Conservation (phyloP, 2,888 invertebrate species). For the Melieria omissa region DNA sequence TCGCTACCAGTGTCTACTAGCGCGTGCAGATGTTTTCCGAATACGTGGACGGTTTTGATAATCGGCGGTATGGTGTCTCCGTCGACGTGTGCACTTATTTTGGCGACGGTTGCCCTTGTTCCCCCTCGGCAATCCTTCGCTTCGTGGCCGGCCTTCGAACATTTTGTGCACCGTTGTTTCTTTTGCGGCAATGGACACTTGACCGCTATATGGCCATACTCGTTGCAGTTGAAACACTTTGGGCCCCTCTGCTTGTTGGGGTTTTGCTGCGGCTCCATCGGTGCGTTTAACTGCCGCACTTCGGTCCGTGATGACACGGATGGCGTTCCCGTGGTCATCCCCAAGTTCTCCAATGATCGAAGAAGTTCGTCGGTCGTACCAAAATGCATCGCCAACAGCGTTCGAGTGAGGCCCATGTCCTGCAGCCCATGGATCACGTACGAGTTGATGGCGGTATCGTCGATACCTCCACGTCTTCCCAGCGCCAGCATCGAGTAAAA, state of each 20-base stretch:
- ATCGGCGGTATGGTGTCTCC: neutral
- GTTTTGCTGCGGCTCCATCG: no score
- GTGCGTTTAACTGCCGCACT: no score
- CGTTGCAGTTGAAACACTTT: slow-evolving; percentile 8
- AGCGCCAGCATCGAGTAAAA: neutral
- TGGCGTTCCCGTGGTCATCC: neutral
- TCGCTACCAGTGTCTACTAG: no score
- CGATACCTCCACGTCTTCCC: neutral
- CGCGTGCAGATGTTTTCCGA: no score
- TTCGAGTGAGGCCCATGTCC: neutral
- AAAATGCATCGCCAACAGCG: neutral
- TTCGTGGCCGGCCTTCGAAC: slow-evolving; percentile 5
- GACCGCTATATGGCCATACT: slow-evolving; percentile 9
- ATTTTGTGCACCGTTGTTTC: slow-evolving; percentile 4
- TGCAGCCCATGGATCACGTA: neutral
- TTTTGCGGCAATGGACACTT: slow-evolving; percentile 9
- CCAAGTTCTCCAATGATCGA: neutral
- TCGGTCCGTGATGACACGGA: no score
- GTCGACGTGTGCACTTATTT: neutral
- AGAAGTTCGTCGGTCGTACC: neutral
- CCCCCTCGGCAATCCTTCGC: slow-evolving; percentile 2
- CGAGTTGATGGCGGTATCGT: neutral
- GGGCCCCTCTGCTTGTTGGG: no score
- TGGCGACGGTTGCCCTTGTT: neutral
- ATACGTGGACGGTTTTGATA: no score